phyloP scores from a whole-genome alignment of 2,888 invertebrate genomes.

The Yponomeuta malinellus region DNA sequence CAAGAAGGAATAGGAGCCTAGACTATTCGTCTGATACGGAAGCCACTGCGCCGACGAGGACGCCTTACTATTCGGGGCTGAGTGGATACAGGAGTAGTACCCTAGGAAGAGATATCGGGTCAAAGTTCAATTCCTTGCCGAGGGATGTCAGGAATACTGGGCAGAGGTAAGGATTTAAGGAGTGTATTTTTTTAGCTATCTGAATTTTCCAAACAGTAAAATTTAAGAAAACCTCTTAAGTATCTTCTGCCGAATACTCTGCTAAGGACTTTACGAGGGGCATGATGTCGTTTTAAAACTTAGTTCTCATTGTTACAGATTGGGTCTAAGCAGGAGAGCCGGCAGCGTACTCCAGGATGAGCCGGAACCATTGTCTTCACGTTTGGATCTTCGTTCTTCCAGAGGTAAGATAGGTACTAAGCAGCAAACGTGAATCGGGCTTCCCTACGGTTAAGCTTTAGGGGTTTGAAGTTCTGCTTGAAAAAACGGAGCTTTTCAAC shows the following conservation, averaged over 20 bases:
- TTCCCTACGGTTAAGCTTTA: neutral
- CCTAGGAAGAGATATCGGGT: constrained; percentile 75
- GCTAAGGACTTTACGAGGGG: too few species aligned
- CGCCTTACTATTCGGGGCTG: constrained; percentile 83
- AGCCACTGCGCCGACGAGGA: constrained; percentile 86
- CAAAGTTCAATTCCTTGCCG: constrained; percentile 84
- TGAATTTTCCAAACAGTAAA: too few species aligned
- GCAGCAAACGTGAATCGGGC: neutral
- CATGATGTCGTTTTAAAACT: neutral
- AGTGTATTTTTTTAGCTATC: neutral
- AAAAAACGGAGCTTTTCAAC: too few species aligned
- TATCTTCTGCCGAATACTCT: too few species aligned
- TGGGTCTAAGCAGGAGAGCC: constrained; percentile 56
- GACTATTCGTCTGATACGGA: constrained; percentile 98
- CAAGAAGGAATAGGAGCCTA: constrained; percentile 85
- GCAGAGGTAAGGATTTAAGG: constrained; percentile 59
- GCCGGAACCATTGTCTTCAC: constrained; percentile 65
- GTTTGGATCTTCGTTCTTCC: constrained; percentile 69
- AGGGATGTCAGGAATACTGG: constrained; percentile 79
- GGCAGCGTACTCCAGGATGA: constrained; percentile 68
- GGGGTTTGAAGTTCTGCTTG: too few species aligned
- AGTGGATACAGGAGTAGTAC: constrained; percentile 69
- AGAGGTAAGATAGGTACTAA: constrained; percentile 42
- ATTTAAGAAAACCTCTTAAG: too few species aligned
- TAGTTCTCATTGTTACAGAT: constrained; percentile 30